phyloP scores from a whole-genome alignment of 1,140 invertebrate species.

The Trichonephila clavipes region DNA sequence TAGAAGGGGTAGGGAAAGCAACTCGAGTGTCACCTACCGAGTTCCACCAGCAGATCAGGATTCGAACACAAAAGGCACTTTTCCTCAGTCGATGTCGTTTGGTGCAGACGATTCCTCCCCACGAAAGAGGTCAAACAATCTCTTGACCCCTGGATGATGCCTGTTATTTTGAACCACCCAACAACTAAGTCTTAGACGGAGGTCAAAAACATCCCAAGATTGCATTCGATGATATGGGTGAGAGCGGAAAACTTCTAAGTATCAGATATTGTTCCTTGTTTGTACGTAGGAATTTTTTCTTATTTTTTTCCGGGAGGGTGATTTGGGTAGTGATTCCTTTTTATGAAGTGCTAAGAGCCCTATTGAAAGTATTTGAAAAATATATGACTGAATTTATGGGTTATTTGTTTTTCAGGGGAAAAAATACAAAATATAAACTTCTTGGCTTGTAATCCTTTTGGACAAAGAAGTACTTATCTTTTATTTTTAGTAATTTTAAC shows the following conservation, averaged over 20 bases:
- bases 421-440: not conserved
- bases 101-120: slow-evolving; percentile 3
- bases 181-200: not conserved
- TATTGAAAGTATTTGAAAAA: not conserved
- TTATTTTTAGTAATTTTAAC: too few species aligned
- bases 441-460: too few species aligned
- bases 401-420: not conserved
- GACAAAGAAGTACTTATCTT: too few species aligned
- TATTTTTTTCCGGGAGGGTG: not conserved
- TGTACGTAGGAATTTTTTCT: not conserved
- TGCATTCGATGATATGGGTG: not conserved
- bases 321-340: not conserved
- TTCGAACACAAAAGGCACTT: slow-evolving; percentile 18
- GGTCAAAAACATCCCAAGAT: slow-evolving; percentile 27
- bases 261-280: not conserved
- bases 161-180: slow-evolving; percentile 62
- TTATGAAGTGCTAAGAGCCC: not conserved
- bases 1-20: not conserved
- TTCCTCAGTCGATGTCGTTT: not conserved
- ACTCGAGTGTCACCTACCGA: slow-evolving; percentile 65
- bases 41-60: slow-evolving; percentile 48
- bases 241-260: not conserved
- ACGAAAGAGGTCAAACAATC: slow-evolving; percentile 31
- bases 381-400: too few species aligned
- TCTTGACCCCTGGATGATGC: slow-evolving; percentile 46